Conservation (phyloP, 2,888 invertebrate species). For the Latrodectus elegans region DNA sequence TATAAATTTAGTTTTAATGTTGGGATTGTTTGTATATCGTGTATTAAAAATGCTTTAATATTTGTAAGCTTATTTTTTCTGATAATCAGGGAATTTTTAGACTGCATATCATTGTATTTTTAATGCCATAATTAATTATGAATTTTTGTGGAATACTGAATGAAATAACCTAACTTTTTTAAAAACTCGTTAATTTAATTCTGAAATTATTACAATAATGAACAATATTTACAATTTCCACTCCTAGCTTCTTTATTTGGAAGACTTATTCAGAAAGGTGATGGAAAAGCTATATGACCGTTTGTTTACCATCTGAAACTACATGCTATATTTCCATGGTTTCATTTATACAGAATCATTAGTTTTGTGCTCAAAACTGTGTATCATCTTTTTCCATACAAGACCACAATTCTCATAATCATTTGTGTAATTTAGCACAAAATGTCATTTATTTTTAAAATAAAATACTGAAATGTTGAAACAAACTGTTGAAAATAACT, state of each 20-base stretch:
- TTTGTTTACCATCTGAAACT: constrained; percentile 56
- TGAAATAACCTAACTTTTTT: background rate
- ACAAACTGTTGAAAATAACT: background rate
- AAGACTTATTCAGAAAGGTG: constrained; percentile 59
- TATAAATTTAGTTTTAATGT: constrained; percentile 16
- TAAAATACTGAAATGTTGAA: background rate
- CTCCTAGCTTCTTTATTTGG: constrained; percentile 61
- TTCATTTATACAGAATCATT: constrained; percentile 61
- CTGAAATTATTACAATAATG: background rate
- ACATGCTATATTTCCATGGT: constrained; percentile 53
- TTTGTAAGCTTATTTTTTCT: background rate
- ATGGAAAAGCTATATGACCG: constrained; percentile 61
- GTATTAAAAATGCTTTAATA: constrained; percentile 3
- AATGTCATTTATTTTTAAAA: constrained; percentile 59
- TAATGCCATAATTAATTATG: background rate
- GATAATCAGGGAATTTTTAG: background rate
- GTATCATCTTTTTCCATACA: constrained; percentile 44
- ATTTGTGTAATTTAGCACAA: constrained; percentile 45
- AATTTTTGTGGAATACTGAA: background rate
- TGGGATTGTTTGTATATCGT: constrained; percentile 55
- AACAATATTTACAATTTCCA: constrained; percentile 14
- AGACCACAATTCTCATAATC: constrained; percentile 48
- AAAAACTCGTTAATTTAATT: background rate
- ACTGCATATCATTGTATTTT: too few relatives aligned
- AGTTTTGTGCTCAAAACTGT: constrained; percentile 67